Percentiles rank a stretch among this genome's conserved stretches.
Evolutionary conservation across 2,888 invertebrate genomes (phyloP).

Genomic region (Enoplolaimus lenunculus): DNA sequence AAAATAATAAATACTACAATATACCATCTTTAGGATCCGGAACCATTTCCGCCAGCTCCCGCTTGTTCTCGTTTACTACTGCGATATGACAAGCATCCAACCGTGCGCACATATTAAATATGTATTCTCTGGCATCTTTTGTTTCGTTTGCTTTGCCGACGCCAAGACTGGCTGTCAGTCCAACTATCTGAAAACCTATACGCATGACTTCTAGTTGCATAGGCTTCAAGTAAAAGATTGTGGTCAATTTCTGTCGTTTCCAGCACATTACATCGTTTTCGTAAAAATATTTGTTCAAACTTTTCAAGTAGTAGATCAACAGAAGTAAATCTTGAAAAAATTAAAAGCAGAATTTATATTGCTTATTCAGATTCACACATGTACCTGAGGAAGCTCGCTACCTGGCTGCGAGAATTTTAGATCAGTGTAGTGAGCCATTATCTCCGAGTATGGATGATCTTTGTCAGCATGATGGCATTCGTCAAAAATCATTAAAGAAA

Average conservation of each 20-base stretch:
- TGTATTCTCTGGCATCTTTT: constrained; percentile 36
- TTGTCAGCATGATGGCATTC: constrained; percentile 79
- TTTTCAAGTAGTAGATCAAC: no score
- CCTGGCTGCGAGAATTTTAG: no score
- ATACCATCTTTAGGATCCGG: constrained; percentile 33
- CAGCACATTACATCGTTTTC: no score
- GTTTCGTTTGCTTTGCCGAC: constrained; percentile 36
- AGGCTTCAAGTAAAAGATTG: no score
- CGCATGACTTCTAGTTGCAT: no score
- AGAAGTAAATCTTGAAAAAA: no score
- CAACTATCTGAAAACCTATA: constrained; percentile 41
- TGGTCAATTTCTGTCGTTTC: no score
- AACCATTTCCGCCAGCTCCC: constrained; percentile 31
- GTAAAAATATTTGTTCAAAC: no score
- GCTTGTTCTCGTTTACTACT: constrained; percentile 29
- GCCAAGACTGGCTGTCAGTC: constrained; percentile 43
- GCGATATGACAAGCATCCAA: constrained; percentile 34
- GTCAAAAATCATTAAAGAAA: constrained; percentile 63
- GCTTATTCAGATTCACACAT: no score
- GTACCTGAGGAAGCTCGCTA: no score
- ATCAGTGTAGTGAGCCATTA: constrained; percentile 46
- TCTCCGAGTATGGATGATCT: constrained; percentile 62
- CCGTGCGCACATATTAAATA: constrained; percentile 38
- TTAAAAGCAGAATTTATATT: no score
- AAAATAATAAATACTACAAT: no score